Base-by-base conservation (phyloP, 2,888 invertebrate genomes). In the Drosophila multiciliata region DNA sequence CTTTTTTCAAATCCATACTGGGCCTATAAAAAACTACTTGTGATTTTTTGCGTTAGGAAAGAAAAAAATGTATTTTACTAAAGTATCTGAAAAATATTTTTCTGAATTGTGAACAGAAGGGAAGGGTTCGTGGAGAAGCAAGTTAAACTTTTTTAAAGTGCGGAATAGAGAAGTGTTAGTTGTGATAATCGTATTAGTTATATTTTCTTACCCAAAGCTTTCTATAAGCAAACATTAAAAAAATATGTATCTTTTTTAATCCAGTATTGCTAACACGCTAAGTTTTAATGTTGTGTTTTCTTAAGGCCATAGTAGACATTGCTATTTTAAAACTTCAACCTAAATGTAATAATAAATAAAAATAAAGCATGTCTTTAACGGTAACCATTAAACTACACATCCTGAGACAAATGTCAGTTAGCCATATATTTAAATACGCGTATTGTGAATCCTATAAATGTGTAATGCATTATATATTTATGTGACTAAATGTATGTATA, bases 131-230 rank as follows among this genome's bases (percentile, higher is more conserved):
- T 35, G 26, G 35, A 17, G 38, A 53, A 40, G 11, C 12, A 54
- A 45, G 55, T 57, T 32, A 26, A 32, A 40, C 66, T 29, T 57
- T 50, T 20, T 53, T 45, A 35, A 48, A 38, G 38, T 29, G 26
- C n/a, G 7, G 26, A 26, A 38, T n/a, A 26, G 26, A 38, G 12
- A 26, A 38, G n/a, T 26, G 26, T n/a, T 55, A 38, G 74, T 78
- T 82, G 78, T 79, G 78, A 79, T 79, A 82, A 61, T 71, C 40
- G 65, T 65, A 38, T 61, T 63, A 50, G 42, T 20, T 61, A 52
- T 32, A 50, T 55, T 49, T 40, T 45, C 15, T 35, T 32, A 54
- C 36, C 29, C 33, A 40, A 75, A 42, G 65, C 83, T 72, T 73
- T 82, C 72, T 70, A 52, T 54, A 26, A 45, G n/a, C 26, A 49